Evolutionary conservation across 2,888 invertebrate species (phyloP).

Genomic region (Cantharis rufa): DNA sequence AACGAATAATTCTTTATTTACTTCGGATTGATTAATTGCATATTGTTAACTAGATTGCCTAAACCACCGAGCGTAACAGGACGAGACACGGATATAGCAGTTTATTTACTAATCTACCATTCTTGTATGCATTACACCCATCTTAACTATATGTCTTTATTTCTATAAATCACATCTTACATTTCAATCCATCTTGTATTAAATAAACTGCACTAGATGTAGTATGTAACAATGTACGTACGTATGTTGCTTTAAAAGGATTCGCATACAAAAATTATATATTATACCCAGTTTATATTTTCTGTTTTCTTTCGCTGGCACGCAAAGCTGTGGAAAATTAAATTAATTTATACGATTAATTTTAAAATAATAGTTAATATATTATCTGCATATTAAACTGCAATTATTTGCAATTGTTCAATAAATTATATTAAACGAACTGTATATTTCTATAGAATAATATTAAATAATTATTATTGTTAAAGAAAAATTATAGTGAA

Average conservation of each 20-base stretch:
- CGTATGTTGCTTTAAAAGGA: too few species aligned
- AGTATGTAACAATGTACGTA: too few species aligned
- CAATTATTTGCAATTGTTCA: constrained; percentile 28
- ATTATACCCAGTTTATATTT: not conserved
- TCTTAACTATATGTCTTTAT: not conserved
- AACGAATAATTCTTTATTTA: constrained; percentile 20
- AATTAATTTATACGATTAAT: not conserved
- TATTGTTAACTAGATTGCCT: constrained; percentile 11
- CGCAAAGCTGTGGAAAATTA: not conserved
- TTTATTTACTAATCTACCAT: not conserved
- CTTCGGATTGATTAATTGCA: constrained; percentile 28
- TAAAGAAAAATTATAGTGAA: too few species aligned
- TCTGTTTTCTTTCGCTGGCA: not conserved
- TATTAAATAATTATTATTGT: not conserved
- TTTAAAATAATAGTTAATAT: too few species aligned
- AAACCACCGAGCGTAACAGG: not conserved
- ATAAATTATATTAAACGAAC: constrained; percentile 14
- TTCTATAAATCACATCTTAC: not conserved
- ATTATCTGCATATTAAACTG: constrained; percentile 15
- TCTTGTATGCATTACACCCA: not conserved
- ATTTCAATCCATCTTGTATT: not conserved
- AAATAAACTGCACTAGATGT: too few species aligned
- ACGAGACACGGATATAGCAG: not conserved
- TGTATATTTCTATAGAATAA: not conserved
- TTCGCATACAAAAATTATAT: too few species aligned